Base-by-base conservation (phyloP, 2,888 invertebrate species). In the Machimus rusticus region DNA sequence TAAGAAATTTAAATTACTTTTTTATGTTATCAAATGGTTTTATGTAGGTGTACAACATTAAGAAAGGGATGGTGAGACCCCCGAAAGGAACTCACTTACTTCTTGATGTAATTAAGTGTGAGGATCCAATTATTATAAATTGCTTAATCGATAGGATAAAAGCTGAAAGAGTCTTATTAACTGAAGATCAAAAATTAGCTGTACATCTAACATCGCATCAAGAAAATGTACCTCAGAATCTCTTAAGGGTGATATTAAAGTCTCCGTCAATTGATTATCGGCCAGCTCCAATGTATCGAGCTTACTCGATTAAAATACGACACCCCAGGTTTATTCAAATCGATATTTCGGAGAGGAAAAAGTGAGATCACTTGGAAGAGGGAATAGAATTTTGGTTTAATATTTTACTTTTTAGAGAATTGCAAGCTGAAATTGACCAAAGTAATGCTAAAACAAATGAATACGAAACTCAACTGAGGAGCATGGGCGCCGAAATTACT, bases 51-150 rank as follows among this genome's bases (percentile, higher is more conserved):
- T 94, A 95, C 91, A 93, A 94, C 91, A 94, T 95, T 79, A 89
- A 90, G 12, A 87, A 88, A 2, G 90, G 91, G 8, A 90, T 89
- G 85, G 92, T 92, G 9, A 87, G 87, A 9, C 88, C 90, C 1
- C 90, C 91, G 0, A 87, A 89, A 16, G 90, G 91, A 23, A 90
- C 92, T 14, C 86, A 89, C 28, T 89, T 90, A 34, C 89, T 98
- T 16, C 94, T 97, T 84, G 95, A 97, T 90, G 94, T 95, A 88
- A 94, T 99, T 87, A 94, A 95, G 88, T 95, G 97, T 87, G 92
- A 94, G 4, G 96, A 98, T 93, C 94, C 96, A 0, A 95, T 97
- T 16, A 95, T 98, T 1, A 95, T 95, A 89, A 99, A 99, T 93
- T 96, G 95, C 91, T 94, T 99, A 43, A 96, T 99, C 87, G 98